Percentiles rank a stretch among this genome's conserved stretches.
phyloP scores from a whole-genome alignment of 1,140 invertebrate genomes.

The Drosophila parvula region DNA sequence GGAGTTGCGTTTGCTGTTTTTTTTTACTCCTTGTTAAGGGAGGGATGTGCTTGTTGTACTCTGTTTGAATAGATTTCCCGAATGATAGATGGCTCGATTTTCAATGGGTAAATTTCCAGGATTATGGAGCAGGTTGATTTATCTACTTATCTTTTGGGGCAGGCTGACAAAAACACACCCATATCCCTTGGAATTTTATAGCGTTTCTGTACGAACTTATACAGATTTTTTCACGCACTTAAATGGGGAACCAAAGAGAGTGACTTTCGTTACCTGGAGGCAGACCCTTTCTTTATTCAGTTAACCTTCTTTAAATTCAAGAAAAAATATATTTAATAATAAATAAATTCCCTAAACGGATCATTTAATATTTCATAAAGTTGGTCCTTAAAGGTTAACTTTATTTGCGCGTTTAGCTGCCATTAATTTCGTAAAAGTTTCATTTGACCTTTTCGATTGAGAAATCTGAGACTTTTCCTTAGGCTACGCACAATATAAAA shows the following conservation, averaged over 20 bases:
- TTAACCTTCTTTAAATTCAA: too few species aligned
- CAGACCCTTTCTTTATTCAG: too few species aligned
- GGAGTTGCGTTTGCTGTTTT: slow-evolving; percentile 2
- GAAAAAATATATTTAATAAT: too few species aligned
- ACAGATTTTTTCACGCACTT: slow-evolving; percentile 15
- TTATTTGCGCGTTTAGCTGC: not conserved
- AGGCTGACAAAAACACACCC: not conserved
- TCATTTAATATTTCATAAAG: not conserved
- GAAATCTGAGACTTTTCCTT: slow-evolving; percentile 1
- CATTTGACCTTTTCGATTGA: not conserved
- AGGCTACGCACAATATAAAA: not conserved
- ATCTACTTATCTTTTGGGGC: slow-evolving; percentile 19
- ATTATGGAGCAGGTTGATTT: slow-evolving; percentile 36
- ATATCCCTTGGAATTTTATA: slow-evolving; percentile 6
- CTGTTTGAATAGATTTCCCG: slow-evolving; percentile 30
- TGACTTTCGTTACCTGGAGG: too few species aligned
- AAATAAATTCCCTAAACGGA: not conserved
- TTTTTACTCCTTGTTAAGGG: not conserved
- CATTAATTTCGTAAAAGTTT: slow-evolving; percentile 1
- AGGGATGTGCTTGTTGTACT: slow-evolving; percentile 10
- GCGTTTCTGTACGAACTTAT: too few species aligned
- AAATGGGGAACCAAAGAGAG: not conserved
- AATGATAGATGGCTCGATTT: slow-evolving; percentile 50
- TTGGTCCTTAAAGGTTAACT: not conserved
- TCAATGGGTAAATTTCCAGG: slow-evolving; percentile 27